These are phyloP conservation scores for Hirudinaria manillensis DNA, from an alignment of 2,888 invertebrate genomes.

Conservation along the genomic window DNA sequence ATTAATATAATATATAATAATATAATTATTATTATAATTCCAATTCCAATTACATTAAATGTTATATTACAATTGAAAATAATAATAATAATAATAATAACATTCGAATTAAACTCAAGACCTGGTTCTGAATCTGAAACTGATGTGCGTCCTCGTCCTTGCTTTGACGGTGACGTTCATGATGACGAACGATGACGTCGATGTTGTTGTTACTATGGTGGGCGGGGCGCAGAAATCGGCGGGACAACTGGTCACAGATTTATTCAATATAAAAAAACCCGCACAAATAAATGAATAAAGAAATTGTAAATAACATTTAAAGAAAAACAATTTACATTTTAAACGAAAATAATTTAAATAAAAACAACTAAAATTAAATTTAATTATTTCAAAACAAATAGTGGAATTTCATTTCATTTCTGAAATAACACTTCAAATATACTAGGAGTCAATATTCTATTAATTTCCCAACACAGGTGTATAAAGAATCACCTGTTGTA, in stretches of 20 bases:
- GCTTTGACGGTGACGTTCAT: conserved; percentile 38
- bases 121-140: conserved; percentile 37
- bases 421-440: too few relatives aligned
- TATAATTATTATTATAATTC: too few relatives aligned
- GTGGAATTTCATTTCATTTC: neutral
- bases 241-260: conserved; percentile 36
- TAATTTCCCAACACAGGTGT: neutral
- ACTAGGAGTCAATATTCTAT: neutral
- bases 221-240: conserved; percentile 39
- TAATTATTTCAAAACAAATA: neutral
- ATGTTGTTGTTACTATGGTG: conserved; percentile 36
- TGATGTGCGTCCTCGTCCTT: conserved; percentile 37
- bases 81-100: too few relatives aligned
- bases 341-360: too few relatives aligned
- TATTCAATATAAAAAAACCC: too few relatives aligned
- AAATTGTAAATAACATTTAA: too few relatives aligned
- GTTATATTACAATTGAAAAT: too few relatives aligned
- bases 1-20: too few relatives aligned
- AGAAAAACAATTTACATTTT: too few relatives aligned
- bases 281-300: too few relatives aligned
- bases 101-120: neutral
- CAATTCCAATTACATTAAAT: too few relatives aligned
- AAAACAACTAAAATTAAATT: too few relatives aligned
- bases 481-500: conserved; percentile 21
- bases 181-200: conserved; percentile 31